Evolutionary conservation across 2,888 invertebrate species (phyloP).

Genomic region (Acleris cristana): DNA sequence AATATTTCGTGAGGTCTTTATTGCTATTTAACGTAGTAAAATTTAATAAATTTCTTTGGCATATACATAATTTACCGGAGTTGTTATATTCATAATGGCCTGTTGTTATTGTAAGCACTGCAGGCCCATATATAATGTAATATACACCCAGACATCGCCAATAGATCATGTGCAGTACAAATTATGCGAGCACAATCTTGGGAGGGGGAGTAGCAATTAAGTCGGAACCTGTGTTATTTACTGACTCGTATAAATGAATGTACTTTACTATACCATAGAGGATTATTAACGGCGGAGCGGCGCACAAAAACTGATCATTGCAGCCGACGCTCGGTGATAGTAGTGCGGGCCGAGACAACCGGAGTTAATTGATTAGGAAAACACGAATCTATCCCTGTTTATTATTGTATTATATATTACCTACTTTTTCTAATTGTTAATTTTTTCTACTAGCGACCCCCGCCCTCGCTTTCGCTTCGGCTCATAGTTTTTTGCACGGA

Average conservation of each 20-base stretch:
- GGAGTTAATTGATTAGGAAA: constrained; percentile 41
- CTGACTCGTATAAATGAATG: constrained; percentile 52
- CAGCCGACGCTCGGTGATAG: constrained; percentile 35
- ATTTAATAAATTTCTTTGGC: too few relatives aligned
- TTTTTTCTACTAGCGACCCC: too few relatives aligned
- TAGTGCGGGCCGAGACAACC: constrained; percentile 37
- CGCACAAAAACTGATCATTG: constrained; percentile 46
- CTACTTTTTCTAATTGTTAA: too few relatives aligned
- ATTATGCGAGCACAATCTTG: constrained; percentile 66
- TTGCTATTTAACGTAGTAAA: too few relatives aligned
- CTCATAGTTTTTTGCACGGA: too few relatives aligned
- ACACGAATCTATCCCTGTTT: constrained; percentile 23
- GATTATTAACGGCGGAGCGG: constrained; percentile 49
- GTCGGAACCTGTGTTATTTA: constrained; percentile 62
- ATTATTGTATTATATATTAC: too few relatives aligned
- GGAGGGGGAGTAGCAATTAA: constrained; percentile 67
- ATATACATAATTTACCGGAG: too few relatives aligned
- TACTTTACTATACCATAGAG: constrained; percentile 47
- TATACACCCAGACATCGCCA: constrained; percentile 49
- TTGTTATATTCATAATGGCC: background rate
- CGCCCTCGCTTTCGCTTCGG: too few relatives aligned
- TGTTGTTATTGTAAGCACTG: constrained; percentile 46
- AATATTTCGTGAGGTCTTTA: too few relatives aligned
- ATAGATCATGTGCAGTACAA: constrained; percentile 67
- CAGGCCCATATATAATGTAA: constrained; percentile 44